Base-by-base conservation (phyloP, 2,113 vertebrate genomes). In the Alligator mississippiensis region DNA sequence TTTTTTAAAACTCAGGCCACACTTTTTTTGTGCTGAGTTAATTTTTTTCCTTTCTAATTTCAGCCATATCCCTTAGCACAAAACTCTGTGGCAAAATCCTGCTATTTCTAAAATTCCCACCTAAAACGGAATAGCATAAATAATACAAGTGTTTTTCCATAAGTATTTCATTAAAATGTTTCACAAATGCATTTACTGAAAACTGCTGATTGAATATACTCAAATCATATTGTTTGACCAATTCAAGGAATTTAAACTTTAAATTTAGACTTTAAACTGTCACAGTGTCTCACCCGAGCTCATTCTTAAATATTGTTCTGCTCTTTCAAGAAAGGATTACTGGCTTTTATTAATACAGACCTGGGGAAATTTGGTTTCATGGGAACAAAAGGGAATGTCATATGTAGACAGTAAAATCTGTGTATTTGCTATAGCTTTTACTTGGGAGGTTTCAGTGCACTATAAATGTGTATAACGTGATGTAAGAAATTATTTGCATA, bases 131-230 rank as follows among this genome's bases (percentile, higher is more conserved):
- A 14, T 18, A 90, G 30, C 24, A 5, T 87, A 83, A 96, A 90
- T 22, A 84, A 62, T 34, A 47, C 70, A 38, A 17, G 47, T 47
- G 30, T 74, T 9, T 88, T 89, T 0, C 30, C 13, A 82, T 95
- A 91, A 91, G 86, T 93, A 90, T 87, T 58, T 96, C 55, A 87
- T 93, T 74, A 25, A 89, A 75, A 24, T 91, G 47, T 90, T 96
- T 93, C 11, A 10, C 68, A 90, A 83, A 79, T 75, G 60, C 87
- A 81, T 92, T 72, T 84, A 80, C 76, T 94, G 83, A 91, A 87
- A 77, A 93, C 74, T 72, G 38, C 57, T 80, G 78, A 92, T 94
- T 89, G 90, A 96, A 89, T 95, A 83, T 87, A 90, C 89, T 89
- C 82, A 91, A 94, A 93, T 58, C 81, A 64, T 82, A 47, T 87